phyloP scores from a whole-genome alignment of 2,888 invertebrate species.

The Cephus pygmeus region DNA sequence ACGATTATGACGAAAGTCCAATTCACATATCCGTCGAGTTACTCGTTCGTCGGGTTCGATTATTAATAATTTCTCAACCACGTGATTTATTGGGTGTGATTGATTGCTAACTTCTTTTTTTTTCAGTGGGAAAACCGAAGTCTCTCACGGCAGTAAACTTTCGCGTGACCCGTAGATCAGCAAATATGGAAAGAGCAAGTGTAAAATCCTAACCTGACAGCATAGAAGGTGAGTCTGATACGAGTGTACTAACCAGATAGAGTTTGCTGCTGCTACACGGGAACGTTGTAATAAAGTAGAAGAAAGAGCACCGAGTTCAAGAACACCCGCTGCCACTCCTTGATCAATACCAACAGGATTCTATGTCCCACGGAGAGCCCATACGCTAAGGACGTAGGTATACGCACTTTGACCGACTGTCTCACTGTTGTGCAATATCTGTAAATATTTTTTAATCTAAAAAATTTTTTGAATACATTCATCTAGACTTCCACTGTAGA shows the following conservation, averaged over 20 bases:
- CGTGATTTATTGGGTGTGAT: background rate
- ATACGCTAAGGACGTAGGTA: slow-evolving; percentile 25
- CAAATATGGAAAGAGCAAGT: background rate
- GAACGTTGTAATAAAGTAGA: slow-evolving; percentile 53
- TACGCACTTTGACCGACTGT: slow-evolving; percentile 12
- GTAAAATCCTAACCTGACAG: background rate
- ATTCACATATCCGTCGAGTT: background rate
- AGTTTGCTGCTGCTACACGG: slow-evolving; percentile 31
- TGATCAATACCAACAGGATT: slow-evolving; percentile 52
- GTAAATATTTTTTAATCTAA: background rate
- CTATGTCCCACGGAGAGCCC: slow-evolving; percentile 37
- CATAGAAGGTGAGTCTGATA: background rate
- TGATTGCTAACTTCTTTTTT: background rate
- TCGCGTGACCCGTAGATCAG: background rate
- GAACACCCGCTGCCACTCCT: slow-evolving; percentile 59
- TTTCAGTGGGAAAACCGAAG: background rate
- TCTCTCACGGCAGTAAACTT: background rate
- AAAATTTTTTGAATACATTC: background rate
- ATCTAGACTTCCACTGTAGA: background rate
- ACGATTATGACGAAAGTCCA: background rate
- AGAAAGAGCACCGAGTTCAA: slow-evolving; percentile 54
- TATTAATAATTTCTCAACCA: background rate
- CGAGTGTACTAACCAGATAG: background rate
- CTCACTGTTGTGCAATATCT: background rate
- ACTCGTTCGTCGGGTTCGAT: background rate